Evolutionary conservation across 2,797 vertebrate species (phyloP).

Genomic region (Crenuchus spilurus): DNA sequence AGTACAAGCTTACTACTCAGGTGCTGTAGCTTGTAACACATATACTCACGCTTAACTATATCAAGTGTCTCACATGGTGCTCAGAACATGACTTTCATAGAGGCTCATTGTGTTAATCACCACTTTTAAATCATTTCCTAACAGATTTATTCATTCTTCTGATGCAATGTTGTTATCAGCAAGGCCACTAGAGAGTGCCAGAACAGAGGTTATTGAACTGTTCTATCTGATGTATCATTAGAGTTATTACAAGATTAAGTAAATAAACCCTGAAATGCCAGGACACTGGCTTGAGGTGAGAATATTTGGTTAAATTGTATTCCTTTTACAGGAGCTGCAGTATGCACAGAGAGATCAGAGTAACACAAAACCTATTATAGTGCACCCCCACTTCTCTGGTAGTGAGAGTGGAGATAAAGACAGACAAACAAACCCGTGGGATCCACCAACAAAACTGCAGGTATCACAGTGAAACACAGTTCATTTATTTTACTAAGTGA

Average conservation of each 20-base stretch:
- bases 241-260: background rate
- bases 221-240: conserved; percentile 28
- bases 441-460: conserved; percentile 19
- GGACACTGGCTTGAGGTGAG: background rate
- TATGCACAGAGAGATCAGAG: conserved; percentile 62
- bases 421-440: conserved; percentile 47
- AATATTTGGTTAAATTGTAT: conserved; percentile 5
- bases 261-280: background rate
- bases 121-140: background rate
- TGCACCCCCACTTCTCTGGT: conserved; percentile 41
- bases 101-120: conserved; percentile 19
- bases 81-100: conserved; percentile 4
- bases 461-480: conserved; percentile 4
- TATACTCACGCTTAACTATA: conserved; percentile 14
- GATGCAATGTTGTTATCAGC: conserved; percentile 39
- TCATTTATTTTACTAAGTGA: too few relatives aligned
- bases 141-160: conserved; percentile 38
- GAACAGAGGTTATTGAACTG: conserved; percentile 39
- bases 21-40: conserved; percentile 59
- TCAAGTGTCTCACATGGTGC: background rate
- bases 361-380: conserved; percentile 47
- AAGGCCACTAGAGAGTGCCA: conserved; percentile 52
- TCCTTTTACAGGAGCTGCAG: conserved; percentile 71
- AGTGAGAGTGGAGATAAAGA: conserved; percentile 39
- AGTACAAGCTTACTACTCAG: conserved; percentile 80